Conservation (phyloP, 2,888 invertebrate species). For the Tryphoninae sp. region DNA sequence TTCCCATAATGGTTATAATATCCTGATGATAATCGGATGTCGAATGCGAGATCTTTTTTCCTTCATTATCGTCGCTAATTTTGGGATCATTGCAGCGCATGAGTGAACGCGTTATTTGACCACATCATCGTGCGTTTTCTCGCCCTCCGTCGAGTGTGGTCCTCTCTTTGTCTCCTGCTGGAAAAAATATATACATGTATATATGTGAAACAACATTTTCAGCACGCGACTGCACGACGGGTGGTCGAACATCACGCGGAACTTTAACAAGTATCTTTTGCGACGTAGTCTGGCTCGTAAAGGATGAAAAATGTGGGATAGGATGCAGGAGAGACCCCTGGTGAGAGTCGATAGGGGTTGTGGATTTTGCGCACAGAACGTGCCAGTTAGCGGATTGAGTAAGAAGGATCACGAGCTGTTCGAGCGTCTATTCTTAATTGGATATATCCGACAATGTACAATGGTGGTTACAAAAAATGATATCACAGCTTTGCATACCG, state of each 20-base stretch:
- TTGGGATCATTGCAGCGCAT: not conserved
- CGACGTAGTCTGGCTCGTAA: constrained; percentile 63
- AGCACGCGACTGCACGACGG: constrained; percentile 74
- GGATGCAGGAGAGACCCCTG: constrained; percentile 47
- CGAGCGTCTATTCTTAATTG: constrained; percentile 58
- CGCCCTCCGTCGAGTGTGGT: constrained; percentile 2
- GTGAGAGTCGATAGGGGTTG: constrained; percentile 49
- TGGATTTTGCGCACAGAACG: constrained; percentile 44
- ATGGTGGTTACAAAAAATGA: not conserved
- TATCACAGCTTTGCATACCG: not conserved
- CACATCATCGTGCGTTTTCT: constrained; percentile 12
- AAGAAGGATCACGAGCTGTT: constrained; percentile 23
- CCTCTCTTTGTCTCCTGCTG: constrained; percentile 14
- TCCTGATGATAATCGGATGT: not conserved
- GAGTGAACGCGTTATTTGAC: constrained; percentile 19
- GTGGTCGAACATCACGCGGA: constrained; percentile 72
- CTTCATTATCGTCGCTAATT: not conserved
- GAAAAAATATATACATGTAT: constrained; percentile 9
- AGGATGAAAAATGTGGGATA: constrained; percentile 70
- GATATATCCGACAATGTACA: constrained; percentile 39
- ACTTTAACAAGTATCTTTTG: constrained; percentile 76
- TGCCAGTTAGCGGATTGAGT: constrained; percentile 51
- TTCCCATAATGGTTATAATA: too few species aligned
- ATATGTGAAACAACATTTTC: constrained; percentile 26
- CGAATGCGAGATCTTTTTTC: not conserved